phyloP scores from a whole-genome alignment of 2,797 vertebrate genomes.

The Channallabes apus region DNA sequence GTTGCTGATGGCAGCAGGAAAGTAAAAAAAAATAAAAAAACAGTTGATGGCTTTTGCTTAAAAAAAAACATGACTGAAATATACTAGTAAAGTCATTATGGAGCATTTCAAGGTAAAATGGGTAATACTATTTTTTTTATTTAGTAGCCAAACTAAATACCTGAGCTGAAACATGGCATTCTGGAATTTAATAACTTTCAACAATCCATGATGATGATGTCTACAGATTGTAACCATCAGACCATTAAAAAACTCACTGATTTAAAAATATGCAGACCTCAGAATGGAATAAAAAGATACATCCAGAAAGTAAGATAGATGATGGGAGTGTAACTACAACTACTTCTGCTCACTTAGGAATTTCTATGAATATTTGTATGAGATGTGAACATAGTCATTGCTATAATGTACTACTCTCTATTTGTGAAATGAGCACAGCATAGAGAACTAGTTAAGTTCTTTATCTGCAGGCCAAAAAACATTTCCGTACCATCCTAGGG shows the following conservation, averaged over 20 bases:
- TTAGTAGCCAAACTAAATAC: neutral
- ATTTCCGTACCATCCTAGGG: constrained; percentile 14
- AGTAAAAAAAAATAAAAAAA: neutral
- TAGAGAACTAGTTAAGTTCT: neutral
- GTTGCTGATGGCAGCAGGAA: constrained; percentile 15
- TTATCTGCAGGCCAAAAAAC: constrained; percentile 8
- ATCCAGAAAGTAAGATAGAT: neutral
- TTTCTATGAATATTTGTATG: neutral
- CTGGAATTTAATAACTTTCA: no score
- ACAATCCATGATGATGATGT: neutral
- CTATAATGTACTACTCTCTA: neutral
- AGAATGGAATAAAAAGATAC: neutral
- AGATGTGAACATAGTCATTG: neutral
- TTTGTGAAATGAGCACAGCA: neutral
- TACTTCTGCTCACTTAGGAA: neutral
- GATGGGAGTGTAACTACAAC: neutral
- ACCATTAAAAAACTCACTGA: neutral
- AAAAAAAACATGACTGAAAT: neutral
- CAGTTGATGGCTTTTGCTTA: neutral
- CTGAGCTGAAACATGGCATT: neutral
- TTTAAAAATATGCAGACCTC: neutral
- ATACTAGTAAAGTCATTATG: neutral
- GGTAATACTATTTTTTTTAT: neutral
- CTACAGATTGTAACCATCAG: neutral
- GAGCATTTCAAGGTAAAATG: neutral